Evolutionary conservation across 1,140 invertebrate genomes (phyloP), one percentile per base, ranked within the genome.

Genomic region (Ceratina australensis): DNA sequence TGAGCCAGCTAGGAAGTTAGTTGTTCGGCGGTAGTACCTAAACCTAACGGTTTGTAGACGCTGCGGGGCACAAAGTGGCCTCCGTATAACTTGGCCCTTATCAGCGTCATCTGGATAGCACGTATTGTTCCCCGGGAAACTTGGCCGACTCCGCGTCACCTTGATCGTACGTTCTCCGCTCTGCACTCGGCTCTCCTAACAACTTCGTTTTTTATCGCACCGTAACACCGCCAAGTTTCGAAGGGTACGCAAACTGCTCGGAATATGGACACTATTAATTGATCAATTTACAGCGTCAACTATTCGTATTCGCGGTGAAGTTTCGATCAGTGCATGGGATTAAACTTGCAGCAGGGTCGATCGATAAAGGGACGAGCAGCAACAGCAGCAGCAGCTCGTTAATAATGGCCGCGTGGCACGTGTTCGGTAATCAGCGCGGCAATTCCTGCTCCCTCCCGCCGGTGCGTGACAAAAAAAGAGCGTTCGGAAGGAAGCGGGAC

Each of bases 341-440:
- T 8, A 60, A 60, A 60, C 26, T 60, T 60, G 13, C 22, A 47
- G 33, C 0, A 42, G 18, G 67, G n/a, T n/a, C n/a, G 66, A 76
- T 75, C 69, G 69, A 72, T 67, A 64, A 47, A 20, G 18, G 28
- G 18, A 50, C 33, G 49, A 73, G 76, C 69, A 61, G 59, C 47
- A 47, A 22, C 22, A 59, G 79, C 61, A 18, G 20, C 28, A 69
- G 74, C 67, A 47, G n/a, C 47, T 59, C 66, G 80, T 75, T 76
- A 69, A 82, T 72, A 76, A 75, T 74, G 50, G 26, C 49, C 16
- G 33, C 33, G 67, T 16, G 16, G 18, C 13, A 20, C 20, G 69
- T 79, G 33, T 74, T 56, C 18, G 75, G 42, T 67, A 82, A 83
- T 83, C 82, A 82, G 50, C 72, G 0, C 28, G 3, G 8, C 15